Percentiles rank a stretch among this genome's conserved stretches.
These are phyloP conservation scores for Callocephalon fimbriatum DNA, from an alignment of 2,113 vertebrate species.

Conservation along the genomic window DNA sequence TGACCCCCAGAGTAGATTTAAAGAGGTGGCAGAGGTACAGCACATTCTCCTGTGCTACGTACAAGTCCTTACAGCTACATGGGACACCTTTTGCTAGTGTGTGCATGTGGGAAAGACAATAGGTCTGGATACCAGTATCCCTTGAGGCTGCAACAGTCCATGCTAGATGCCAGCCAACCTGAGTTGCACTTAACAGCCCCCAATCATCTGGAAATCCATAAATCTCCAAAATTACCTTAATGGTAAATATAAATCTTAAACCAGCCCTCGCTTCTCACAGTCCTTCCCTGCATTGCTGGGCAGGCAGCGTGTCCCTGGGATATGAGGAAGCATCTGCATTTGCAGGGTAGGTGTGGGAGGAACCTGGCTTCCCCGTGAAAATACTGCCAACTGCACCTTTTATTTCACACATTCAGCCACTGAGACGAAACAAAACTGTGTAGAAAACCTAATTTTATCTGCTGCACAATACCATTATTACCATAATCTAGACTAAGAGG, in stretches of 20 bases:
- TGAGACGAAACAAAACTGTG: slow-evolving; percentile 55
- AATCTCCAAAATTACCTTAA: background rate
- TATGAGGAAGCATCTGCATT: background rate
- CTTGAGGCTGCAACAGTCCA: background rate
- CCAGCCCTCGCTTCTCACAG: background rate
- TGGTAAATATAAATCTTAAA: background rate
- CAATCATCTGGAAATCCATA: background rate
- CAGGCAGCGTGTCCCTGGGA: background rate
- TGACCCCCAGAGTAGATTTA: background rate
- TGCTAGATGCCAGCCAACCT: background rate
- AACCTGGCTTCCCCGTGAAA: slow-evolving; percentile 4
- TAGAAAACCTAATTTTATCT: slow-evolving; percentile 57
- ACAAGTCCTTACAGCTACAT: background rate
- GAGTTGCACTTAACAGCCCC: background rate
- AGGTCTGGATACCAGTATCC: background rate
- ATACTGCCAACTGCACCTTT: slow-evolving; percentile 51
- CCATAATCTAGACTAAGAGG: slow-evolving; percentile 50
- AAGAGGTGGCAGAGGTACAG: background rate
- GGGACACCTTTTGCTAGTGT: background rate
- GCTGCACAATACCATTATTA: slow-evolving; percentile 42
- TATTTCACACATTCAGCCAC: slow-evolving; percentile 44
- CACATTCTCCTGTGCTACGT: background rate
- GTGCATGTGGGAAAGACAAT: background rate
- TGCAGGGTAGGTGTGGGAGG: background rate
- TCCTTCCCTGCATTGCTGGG: background rate